Conservation (phyloP, 2,888 invertebrate genomes). For the Noctua fimbriata region DNA sequence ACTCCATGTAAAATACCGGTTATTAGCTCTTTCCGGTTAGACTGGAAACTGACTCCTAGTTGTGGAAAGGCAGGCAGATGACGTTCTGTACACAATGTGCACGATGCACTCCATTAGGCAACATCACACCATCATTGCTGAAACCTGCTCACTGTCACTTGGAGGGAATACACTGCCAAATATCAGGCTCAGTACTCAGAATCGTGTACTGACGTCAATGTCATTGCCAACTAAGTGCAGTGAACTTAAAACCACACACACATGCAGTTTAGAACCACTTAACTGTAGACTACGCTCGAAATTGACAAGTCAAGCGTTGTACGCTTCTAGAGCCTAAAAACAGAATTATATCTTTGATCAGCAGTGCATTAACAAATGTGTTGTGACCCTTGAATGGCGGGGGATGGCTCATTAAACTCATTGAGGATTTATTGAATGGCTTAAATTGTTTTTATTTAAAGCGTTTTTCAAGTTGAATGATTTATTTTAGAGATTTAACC, state of each 20-base stretch:
- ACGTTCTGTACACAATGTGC: not conserved
- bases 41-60: not conserved
- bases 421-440: slow-evolving; percentile 5
- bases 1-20: not conserved
- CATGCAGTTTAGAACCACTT: slow-evolving; percentile 37
- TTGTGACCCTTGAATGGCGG: slow-evolving; percentile 38
- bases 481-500: slow-evolving; percentile 12
- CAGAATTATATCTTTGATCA: slow-evolving; percentile 56
- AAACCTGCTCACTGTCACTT: not conserved
- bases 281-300: slow-evolving; percentile 17
- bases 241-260: slow-evolving; percentile 17
- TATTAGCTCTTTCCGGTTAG: not conserved
- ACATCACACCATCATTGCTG: not conserved
- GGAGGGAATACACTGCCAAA: not conserved
- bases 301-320: slow-evolving; percentile 47
- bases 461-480: not conserved
- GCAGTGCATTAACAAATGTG: slow-evolving; percentile 38
- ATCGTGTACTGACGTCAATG: slow-evolving; percentile 7
- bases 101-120: not conserved
- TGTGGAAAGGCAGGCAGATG: not conserved
- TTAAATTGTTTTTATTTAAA: slow-evolving; percentile 15
- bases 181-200: slow-evolving; percentile 18
- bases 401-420: slow-evolving; percentile 40
- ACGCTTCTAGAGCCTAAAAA: slow-evolving; percentile 34
- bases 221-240: slow-evolving; percentile 17